Evolutionary conservation across 2,797 vertebrate genomes (phyloP).

Genomic region (Hydrocynus forskahlii): DNA sequence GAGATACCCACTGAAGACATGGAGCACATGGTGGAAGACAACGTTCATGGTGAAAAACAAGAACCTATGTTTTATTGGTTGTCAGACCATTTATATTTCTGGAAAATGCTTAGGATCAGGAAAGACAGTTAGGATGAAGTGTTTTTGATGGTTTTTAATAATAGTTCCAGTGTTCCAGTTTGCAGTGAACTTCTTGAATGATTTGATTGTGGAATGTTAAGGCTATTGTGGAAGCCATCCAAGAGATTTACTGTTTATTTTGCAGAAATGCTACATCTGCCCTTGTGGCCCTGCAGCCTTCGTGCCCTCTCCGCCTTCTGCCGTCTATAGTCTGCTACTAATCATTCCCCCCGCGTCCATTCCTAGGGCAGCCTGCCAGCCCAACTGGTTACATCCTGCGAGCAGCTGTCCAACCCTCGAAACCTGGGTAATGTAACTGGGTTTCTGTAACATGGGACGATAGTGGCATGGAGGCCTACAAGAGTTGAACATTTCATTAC

Average conservation of each 20-base stretch:
- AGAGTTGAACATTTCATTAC: too few species aligned
- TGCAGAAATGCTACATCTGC: neutral
- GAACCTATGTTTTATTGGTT: neutral
- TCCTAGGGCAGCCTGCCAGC: neutral
- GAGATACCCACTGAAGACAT: neutral
- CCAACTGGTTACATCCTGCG: neutral
- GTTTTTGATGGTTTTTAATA: neutral
- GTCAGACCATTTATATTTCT: neutral
- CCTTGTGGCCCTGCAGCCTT: conserved; percentile 22
- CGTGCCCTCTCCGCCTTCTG: conserved; percentile 49
- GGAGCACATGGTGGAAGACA: too few species aligned
- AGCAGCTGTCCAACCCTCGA: neutral
- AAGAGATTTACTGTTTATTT: neutral
- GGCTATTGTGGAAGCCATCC: neutral
- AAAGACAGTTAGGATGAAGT: too few species aligned
- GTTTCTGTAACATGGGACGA: neutral
- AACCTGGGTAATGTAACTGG: too few species aligned
- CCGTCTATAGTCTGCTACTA: conserved; percentile 52
- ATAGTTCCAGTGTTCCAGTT: neutral
- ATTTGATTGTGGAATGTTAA: neutral
- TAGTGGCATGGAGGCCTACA: neutral
- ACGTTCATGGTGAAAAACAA: neutral
- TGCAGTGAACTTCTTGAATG: neutral
- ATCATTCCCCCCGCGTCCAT: conserved; percentile 39
- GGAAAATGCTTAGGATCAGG: too few species aligned